Conservation (phyloP, 2,888 invertebrate genomes). For the Acrobasis consociella region DNA sequence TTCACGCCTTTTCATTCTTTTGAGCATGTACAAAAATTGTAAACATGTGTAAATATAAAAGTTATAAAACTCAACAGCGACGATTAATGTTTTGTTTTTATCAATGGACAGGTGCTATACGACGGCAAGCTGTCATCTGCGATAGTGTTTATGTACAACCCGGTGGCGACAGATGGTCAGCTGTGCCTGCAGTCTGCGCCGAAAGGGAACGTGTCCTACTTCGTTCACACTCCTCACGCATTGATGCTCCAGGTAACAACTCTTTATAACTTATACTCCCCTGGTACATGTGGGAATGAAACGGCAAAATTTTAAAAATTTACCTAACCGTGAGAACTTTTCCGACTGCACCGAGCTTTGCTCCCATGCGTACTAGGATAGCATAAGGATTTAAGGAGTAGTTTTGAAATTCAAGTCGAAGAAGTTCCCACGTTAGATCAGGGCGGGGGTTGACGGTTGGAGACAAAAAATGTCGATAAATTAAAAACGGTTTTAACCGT, state of each 20-base stretch:
- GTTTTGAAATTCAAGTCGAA: no score
- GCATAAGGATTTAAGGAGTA: background rate
- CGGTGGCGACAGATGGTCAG: conserved; percentile 99
- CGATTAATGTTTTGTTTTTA: conserved; percentile 26
- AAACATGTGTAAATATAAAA: background rate
- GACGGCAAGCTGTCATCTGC: conserved; percentile 98
- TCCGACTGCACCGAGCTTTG: conserved; percentile 15
- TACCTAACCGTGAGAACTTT: conserved; percentile 13
- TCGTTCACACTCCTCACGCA: conserved; percentile 99
- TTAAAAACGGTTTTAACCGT: no score
- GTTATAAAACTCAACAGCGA: background rate
- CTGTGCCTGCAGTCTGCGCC: conserved; percentile 99
- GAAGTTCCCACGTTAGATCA: no score
- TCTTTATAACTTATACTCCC: conserved; percentile 35
- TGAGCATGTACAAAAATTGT: background rate
- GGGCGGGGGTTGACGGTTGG: no score
- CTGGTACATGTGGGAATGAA: conserved; percentile 37
- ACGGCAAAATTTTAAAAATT: conserved; percentile 4
- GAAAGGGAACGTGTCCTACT: conserved; percentile 98
- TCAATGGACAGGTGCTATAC: conserved; percentile 91
- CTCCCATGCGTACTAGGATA: background rate
- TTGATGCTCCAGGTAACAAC: conserved; percentile 96
- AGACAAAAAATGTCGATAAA: no score
- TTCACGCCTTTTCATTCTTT: no score
- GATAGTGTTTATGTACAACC: conserved; percentile 99